Conservation (phyloP, 2,888 invertebrate genomes). For the Eulithis testata region DNA sequence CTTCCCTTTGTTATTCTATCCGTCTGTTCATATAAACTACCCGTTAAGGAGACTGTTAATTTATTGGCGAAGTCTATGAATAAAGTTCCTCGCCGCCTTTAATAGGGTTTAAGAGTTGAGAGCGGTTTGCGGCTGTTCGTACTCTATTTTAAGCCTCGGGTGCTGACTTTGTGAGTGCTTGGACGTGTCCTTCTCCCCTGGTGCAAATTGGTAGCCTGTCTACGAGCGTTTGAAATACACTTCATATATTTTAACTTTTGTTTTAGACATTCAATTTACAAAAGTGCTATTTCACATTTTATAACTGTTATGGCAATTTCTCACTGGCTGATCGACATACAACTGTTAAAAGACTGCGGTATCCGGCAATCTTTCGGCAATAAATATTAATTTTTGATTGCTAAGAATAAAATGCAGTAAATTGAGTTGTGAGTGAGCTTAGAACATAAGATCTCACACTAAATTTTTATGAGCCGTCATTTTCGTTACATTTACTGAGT, state of each 20-base stretch:
- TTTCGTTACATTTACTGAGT: conserved; percentile 54
- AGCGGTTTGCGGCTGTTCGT: conserved; percentile 63
- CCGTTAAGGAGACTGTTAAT: conserved; percentile 43
- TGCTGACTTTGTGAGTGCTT: conserved; percentile 72
- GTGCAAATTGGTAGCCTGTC: conserved; percentile 27
- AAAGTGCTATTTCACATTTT: conserved; percentile 26
- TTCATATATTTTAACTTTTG: conserved; percentile 7
- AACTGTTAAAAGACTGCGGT: conserved; percentile 32
- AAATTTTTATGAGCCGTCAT: conserved; percentile 51
- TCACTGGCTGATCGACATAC: conserved; percentile 35
- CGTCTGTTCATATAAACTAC: conserved; percentile 12
- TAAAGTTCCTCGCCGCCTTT: conserved; percentile 57
- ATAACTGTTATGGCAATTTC: conserved; percentile 37
- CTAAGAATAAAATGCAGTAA: conserved; percentile 36
- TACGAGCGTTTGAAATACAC: conserved; percentile 8
- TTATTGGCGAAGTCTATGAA: conserved; percentile 56
- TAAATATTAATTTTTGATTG: conserved; percentile 43
- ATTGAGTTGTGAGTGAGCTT: conserved; percentile 42
- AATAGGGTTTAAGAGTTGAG: conserved; percentile 71
- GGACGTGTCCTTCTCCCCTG: conserved; percentile 61
- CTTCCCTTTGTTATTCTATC: conserved; percentile 40
- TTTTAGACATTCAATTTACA: not conserved
- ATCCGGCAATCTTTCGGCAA: conserved; percentile 36
- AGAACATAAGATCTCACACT: conserved; percentile 48
- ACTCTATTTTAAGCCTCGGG: conserved; percentile 67